These are phyloP conservation scores for Euwallacea similis DNA, from an alignment of 1,140 invertebrate genomes.

Conservation along the genomic window DNA sequence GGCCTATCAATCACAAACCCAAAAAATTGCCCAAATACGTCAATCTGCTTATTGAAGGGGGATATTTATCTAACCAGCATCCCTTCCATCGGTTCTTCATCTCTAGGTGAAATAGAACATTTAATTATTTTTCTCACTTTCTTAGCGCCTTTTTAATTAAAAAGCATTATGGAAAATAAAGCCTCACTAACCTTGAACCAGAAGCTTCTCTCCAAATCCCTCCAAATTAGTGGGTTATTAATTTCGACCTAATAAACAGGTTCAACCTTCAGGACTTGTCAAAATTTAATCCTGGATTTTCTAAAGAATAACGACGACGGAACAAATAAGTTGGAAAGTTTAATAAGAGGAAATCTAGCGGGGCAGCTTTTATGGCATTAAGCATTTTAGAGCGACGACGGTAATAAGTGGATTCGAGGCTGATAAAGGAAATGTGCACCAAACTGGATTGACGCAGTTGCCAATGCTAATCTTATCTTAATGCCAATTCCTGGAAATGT, in stretches of 20 bases:
- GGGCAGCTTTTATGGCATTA: conserved; percentile 25
- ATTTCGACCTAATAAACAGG: conserved; percentile 19
- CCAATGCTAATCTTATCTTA: no score
- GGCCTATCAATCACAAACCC: no score
- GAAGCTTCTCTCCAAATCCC: background rate
- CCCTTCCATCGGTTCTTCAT: no score
- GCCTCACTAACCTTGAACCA: no score
- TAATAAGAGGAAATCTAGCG: conserved; percentile 32
- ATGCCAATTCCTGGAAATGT: no score
- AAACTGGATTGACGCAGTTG: background rate
- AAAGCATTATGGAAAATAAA: no score
- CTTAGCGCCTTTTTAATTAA: no score
- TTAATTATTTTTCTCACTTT: no score
- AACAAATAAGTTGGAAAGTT: conserved; percentile 33
- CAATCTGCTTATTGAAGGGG: no score
- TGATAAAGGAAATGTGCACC: conserved; percentile 31
- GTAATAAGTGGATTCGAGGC: conserved; percentile 29
- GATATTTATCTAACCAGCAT: no score
- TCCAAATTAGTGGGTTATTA: conserved; percentile 7
- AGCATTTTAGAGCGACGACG: conserved; percentile 28
- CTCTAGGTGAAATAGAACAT: no score
- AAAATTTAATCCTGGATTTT: conserved; percentile 25
- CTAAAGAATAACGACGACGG: conserved; percentile 8
- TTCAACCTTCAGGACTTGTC: conserved; percentile 4
- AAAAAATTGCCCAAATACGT: no score